phyloP scores from a whole-genome alignment of 2,113 vertebrate species.

The Neogale vison region DNA sequence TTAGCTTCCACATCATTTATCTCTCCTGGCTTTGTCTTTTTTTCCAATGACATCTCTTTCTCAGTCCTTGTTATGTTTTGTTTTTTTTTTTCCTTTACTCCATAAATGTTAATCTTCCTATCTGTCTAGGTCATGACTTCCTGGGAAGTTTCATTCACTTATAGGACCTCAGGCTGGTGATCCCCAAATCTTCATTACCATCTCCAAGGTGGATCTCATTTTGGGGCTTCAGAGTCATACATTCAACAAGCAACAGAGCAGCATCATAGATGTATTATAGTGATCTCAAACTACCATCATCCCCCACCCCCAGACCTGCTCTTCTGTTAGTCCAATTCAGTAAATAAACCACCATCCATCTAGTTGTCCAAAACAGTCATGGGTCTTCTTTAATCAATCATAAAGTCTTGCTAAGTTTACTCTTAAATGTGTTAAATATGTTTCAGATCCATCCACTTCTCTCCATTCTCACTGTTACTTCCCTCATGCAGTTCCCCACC shows the following conservation, averaged over 20 bases:
- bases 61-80: neutral
- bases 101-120: neutral
- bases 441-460: neutral
- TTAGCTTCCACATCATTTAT: neutral
- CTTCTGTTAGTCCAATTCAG: neutral
- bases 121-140: neutral
- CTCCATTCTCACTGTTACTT: neutral
- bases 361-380: neutral
- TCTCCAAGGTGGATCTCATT: neutral
- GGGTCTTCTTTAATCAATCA: neutral
- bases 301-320: neutral
- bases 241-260: neutral
- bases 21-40: neutral
- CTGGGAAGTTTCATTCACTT: neutral
- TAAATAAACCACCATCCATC: neutral
- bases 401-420: neutral
- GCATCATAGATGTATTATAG: neutral
- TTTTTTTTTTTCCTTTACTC: neutral
- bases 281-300: neutral
- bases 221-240: neutral
- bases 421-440: neutral
- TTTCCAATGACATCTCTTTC: neutral
- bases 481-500: neutral
- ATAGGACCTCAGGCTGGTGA: neutral
- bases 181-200: neutral